Percentiles rank a stretch among this genome's conserved stretches.
Evolutionary conservation across 1,140 invertebrate genomes (phyloP).

Genomic region (Cherax destructor): DNA sequence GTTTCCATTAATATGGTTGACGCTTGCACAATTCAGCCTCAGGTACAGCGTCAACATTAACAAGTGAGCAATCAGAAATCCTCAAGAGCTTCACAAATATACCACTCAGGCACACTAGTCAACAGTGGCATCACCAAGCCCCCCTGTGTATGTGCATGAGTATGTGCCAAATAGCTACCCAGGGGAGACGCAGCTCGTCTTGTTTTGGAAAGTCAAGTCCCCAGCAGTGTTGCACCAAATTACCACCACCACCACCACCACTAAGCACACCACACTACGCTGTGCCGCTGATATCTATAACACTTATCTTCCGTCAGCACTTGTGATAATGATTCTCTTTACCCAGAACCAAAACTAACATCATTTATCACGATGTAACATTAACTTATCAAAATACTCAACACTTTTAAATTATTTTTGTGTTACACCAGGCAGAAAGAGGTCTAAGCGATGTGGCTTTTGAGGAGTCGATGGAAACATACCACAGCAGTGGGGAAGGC

Average conservation of each 20-base stretch:
- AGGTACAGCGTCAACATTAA: too few species aligned
- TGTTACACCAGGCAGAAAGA: too few species aligned
- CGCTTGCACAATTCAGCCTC: too few species aligned
- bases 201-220: constrained; percentile 33
- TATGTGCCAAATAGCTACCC: constrained; percentile 39
- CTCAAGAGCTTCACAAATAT: neutral
- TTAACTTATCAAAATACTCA: too few species aligned
- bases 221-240: constrained; percentile 30
- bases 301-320: neutral
- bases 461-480: too few species aligned
- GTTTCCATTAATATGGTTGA: too few species aligned
- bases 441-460: too few species aligned
- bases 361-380: too few species aligned
- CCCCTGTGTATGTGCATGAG: too few species aligned
- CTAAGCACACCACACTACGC: neutral
- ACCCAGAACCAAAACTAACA: too few species aligned
- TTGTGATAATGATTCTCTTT: neutral
- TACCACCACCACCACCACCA: neutral
- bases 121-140: constrained; percentile 11
- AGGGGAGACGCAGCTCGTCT: constrained; percentile 30
- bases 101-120: neutral
- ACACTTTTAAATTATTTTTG: too few species aligned
- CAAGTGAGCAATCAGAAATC: too few species aligned
- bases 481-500: neutral
- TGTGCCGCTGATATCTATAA: neutral